Conservation (phyloP, 2,888 invertebrate genomes). For the Zaprionus obscuricornis region DNA sequence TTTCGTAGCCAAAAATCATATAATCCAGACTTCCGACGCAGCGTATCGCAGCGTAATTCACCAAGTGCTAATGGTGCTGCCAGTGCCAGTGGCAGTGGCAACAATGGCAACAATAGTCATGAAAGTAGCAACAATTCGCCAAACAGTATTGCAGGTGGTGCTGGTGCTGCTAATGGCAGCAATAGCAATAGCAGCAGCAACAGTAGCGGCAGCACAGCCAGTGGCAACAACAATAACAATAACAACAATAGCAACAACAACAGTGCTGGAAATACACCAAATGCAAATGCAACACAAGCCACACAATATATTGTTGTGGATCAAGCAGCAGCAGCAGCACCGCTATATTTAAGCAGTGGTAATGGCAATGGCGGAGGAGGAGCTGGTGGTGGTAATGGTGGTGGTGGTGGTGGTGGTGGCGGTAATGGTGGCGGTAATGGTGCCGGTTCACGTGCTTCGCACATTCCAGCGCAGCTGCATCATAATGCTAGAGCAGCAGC, state of each 20-base stretch:
- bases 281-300: conserved; percentile 56
- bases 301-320: conserved; percentile 68
- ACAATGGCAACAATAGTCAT: conserved; percentile 65
- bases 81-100: conserved; percentile 75
- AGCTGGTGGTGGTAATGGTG: conserved; percentile 28
- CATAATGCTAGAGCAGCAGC: conserved; percentile 66
- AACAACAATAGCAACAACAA: conserved; percentile 67
- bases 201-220: conserved; percentile 81
- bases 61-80: conserved; percentile 81
- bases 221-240: conserved; percentile 82
- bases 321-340: conserved; percentile 64
- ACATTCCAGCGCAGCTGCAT: conserved; percentile 82
- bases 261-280: conserved; percentile 65
- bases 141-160: conserved; percentile 75
- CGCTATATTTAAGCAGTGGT: conserved; percentile 80
- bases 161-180: conserved; percentile 24
- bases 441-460: conserved; percentile 64
- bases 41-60: conserved; percentile 83
- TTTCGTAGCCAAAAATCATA: conserved; percentile 80
- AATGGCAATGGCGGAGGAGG: too few relatives aligned
- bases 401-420: conserved; percentile 26
- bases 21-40: conserved; percentile 80
- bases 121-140: conserved; percentile 84
- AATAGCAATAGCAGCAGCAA: conserved; percentile 47
- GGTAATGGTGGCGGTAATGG: conserved; percentile 37